Evolutionary conservation across 1,140 invertebrate species (phyloP).

Genomic region (Centruroides vittatus): DNA sequence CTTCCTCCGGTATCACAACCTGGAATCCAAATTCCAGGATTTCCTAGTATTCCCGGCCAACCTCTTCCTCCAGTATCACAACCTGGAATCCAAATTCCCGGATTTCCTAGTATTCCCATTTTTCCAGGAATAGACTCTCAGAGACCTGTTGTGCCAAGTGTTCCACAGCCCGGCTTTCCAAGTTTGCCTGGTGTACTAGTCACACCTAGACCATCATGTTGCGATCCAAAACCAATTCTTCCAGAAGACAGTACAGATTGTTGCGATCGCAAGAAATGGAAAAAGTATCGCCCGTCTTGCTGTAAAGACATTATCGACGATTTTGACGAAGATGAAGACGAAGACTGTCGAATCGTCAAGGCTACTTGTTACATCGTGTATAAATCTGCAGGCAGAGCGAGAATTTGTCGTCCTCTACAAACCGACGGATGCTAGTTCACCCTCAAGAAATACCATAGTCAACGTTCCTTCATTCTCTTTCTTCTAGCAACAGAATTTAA

Average conservation of each 20-base stretch:
- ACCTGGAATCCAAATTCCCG: background rate
- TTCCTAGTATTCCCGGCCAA: too few species aligned
- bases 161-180: background rate
- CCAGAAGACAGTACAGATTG: background rate
- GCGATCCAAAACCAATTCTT: too few species aligned
- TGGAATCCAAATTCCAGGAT: background rate
- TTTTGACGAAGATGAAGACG: background rate
- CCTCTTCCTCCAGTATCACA: background rate
- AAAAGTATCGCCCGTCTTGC: slow-evolving; percentile 2
- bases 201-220: background rate
- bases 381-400: slow-evolving; percentile 10
- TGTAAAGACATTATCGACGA: background rate
- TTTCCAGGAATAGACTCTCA: background rate
- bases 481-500: too few species aligned
- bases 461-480: too few species aligned
- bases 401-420: slow-evolving; percentile 9
- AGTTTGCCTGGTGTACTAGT: background rate
- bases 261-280: slow-evolving; percentile 2
- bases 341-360: slow-evolving; percentile 10
- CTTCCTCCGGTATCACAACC: too few species aligned
- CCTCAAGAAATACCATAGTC: too few species aligned
- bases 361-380: slow-evolving; percentile 13
- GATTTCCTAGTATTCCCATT: background rate
- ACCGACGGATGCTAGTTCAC: background rate
- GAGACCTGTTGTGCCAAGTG: background rate